phyloP scores from a whole-genome alignment of 2,888 invertebrate species.

The Cactoblastis cactorum region DNA sequence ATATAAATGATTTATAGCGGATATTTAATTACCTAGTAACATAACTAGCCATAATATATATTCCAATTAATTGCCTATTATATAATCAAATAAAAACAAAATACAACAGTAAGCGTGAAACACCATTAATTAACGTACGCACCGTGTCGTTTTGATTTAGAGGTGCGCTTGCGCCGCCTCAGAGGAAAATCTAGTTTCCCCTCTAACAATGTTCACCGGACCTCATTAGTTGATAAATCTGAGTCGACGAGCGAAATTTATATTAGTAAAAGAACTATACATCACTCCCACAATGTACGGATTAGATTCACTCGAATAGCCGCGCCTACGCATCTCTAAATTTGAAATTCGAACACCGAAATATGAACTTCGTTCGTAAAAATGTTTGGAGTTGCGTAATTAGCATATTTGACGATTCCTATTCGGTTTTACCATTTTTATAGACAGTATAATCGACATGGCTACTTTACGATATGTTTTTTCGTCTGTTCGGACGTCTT shows the following conservation, averaged over 20 bases:
- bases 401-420: slow-evolving; percentile 53
- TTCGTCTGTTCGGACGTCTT: slow-evolving; percentile 43
- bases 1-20: too few species aligned
- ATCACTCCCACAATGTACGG: slow-evolving; percentile 66
- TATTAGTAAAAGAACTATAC: slow-evolving; percentile 55
- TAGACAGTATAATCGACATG: slow-evolving; percentile 51
- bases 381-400: slow-evolving; percentile 45
- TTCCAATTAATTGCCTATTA: slow-evolving; percentile 8
- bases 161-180: slow-evolving; percentile 30
- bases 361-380: slow-evolving; percentile 48
- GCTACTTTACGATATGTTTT: slow-evolving; percentile 63
- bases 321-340: slow-evolving; percentile 65
- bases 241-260: slow-evolving; percentile 53
- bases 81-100: slow-evolving; percentile 27
- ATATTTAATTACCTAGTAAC: too few species aligned
- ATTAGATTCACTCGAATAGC: slow-evolving; percentile 69
- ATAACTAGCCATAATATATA: too few species aligned
- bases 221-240: slow-evolving; percentile 62
- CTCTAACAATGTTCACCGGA: slow-evolving; percentile 17
- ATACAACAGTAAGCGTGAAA: slow-evolving; percentile 41
- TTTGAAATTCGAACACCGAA: slow-evolving; percentile 48
- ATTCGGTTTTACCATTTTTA: slow-evolving; percentile 58
- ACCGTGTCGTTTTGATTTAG: slow-evolving; percentile 56
- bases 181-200: slow-evolving; percentile 40
- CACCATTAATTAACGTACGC: slow-evolving; percentile 53